Evolutionary conservation across 2,797 vertebrate genomes (phyloP), one percentile per base, ranked within the genome.

Genomic region (Pseudocheirus occidentalis): DNA sequence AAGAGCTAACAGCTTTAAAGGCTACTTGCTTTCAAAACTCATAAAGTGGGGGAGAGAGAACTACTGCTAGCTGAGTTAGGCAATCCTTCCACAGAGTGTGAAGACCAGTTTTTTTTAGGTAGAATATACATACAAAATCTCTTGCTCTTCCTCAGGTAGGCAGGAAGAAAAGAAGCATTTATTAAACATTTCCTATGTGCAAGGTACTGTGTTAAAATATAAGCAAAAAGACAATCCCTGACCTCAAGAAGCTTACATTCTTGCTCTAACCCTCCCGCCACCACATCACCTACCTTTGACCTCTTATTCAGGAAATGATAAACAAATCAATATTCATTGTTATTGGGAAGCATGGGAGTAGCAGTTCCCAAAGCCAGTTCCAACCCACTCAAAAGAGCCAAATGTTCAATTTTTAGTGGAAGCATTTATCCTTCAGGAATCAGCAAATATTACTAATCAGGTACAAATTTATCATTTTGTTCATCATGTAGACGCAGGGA

Each of bases 21-120:
- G 73, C 3, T 81, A 27, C 21, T 7, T 24, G 40, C 18, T 46
- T 81, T 46, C 73, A 46, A 27, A 46, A 24, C 40, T 14, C 46
- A 0, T 46, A 46, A 94, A n/a, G 93, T 89, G 55, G 73, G 1
- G 34, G 55, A 13, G 34, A 95, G 50, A 24, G 46, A 96, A 94
- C 92, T 95, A 12, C n/a, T 94, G 94, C 58, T 96, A 90, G 14
- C 5, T 91, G 81, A 93, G 93, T 59, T 57, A 95, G 95, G 87
- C 91, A 31, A 66, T 73, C 73, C 58, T 95, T 96, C 87, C 92
- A 95, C 59, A 92, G 95, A 95, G 46, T 90, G 59, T 96, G 94
- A 96, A 93, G 91, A 96, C 28, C 91, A 97, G 87, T 87, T 97
- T 93, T 93, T 46, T 81, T 9, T 92, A 96, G 12, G 81, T 59